Evolutionary conservation across 2,113 vertebrate species (phyloP).

Genomic region (Chloebia gouldiae): DNA sequence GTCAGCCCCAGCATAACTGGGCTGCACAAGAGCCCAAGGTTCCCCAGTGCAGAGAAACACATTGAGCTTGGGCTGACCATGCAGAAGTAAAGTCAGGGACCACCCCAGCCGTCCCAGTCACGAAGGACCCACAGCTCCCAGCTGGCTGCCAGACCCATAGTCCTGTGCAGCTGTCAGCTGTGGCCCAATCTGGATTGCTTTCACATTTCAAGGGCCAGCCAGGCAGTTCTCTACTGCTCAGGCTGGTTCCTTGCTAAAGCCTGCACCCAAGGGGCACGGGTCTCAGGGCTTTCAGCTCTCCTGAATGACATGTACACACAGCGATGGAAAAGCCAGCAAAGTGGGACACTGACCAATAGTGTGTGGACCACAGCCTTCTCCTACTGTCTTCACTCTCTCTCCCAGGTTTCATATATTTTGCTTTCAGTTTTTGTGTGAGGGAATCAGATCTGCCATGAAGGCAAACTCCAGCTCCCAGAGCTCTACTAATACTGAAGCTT

Average conservation of each 20-base stretch:
- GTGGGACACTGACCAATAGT: background rate
- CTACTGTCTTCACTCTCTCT: background rate
- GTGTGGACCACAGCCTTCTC: background rate
- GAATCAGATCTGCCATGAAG: background rate
- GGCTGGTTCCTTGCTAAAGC: background rate
- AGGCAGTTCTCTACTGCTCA: background rate
- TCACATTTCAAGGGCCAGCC: background rate
- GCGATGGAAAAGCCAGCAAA: background rate
- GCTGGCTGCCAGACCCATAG: background rate
- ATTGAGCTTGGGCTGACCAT: background rate
- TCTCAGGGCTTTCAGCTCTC: background rate
- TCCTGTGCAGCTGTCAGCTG: background rate
- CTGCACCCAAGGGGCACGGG: background rate
- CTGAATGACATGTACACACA: background rate
- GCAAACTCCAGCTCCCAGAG: background rate
- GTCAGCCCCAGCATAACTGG: background rate
- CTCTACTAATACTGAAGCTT: slow-evolving; percentile 40
- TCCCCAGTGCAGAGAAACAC: background rate
- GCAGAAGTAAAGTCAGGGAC: background rate
- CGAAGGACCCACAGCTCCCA: background rate
- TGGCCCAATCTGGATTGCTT: background rate
- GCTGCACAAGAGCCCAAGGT: background rate
- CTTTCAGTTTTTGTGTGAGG: background rate
- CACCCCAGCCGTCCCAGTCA: background rate
- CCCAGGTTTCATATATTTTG: background rate